Evolutionary conservation across 2,888 invertebrate species (phyloP), one percentile per base, ranked within the genome.

Genomic region (Tanytarsus gracilentus): DNA sequence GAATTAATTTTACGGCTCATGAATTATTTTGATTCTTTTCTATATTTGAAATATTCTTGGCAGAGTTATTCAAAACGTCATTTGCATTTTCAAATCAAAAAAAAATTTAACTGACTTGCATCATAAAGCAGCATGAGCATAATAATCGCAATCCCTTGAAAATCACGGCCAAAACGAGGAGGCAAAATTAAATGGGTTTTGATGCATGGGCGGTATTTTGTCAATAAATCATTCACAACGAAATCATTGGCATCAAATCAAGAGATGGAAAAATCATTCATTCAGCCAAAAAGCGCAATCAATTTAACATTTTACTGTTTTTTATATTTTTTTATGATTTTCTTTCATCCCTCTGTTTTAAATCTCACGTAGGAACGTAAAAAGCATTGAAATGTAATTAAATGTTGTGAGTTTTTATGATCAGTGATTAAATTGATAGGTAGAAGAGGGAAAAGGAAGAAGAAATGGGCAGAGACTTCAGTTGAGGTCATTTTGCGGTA

Each of bases 81-180:
- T 49, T 49, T 49, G 49, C 49, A 49, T 49, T 49, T 49, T 49
- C 27, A 25, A 49, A 49, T 49, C 25, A 27, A 49, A 49, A n/a
- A n/a, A 27, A 49, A 49, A 49, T 49, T 49, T 27, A 49, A 26
- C 49, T 26, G 25, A 26, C 14, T 49, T 49, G 49, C 44, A 44
- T 44, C 21, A 18, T 11, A 18, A 44, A 44, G 23, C 9, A 21
- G 44, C 23, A 23, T 44, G 21, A 18, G 16, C 21, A 44, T 18
- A 18, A 40, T 8, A 40, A 33, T 21, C 9, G 14, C 40, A 40
- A 16, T 44, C 44, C 16, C 33, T 33, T 9, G 9, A 33, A 9
- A 33, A 11, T 11, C 9, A 33, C 33, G 23, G n/a, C 18, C 23
- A 23, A 44, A 44, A 36, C 16, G 44, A 44, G 23, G 44, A 44